phyloP scores from a whole-genome alignment of 2,888 invertebrate species.

The Tyria jacobaeae region DNA sequence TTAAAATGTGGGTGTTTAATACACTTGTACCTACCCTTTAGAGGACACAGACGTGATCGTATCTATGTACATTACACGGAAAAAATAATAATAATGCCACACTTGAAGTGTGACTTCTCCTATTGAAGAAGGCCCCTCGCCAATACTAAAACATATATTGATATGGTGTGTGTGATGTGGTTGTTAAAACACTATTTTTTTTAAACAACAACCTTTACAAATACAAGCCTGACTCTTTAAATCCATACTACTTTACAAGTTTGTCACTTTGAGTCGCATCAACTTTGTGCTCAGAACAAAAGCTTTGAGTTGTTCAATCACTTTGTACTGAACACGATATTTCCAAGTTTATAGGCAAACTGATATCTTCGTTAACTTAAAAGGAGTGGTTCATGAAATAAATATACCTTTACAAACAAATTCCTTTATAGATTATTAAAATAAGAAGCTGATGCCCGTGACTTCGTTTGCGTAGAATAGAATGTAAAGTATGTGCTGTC shows the following conservation, averaged over 20 bases:
- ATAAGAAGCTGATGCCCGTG: not conserved
- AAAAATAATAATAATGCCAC: no score
- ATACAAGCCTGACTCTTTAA: not conserved
- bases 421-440: not conserved
- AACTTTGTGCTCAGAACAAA: constrained; percentile 33
- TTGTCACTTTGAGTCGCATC: constrained; percentile 7
- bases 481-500: no score
- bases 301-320: constrained; percentile 27
- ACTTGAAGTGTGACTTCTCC: no score
- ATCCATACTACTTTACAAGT: not conserved
- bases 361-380: constrained; percentile 36
- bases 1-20: no score
- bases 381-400: constrained; percentile 10
- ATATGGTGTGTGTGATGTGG: no score
- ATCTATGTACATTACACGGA: no score
- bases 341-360: constrained; percentile 32
- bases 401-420: not conserved
- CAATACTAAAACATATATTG: no score
- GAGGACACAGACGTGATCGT: no score
- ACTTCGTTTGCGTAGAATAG: no score
- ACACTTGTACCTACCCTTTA: no score
- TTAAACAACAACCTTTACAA: not conserved
- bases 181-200: no score
- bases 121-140: no score
- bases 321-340: constrained; percentile 32